Conservation (phyloP, 2,888 invertebrate genomes). For the Fragum fragum region DNA sequence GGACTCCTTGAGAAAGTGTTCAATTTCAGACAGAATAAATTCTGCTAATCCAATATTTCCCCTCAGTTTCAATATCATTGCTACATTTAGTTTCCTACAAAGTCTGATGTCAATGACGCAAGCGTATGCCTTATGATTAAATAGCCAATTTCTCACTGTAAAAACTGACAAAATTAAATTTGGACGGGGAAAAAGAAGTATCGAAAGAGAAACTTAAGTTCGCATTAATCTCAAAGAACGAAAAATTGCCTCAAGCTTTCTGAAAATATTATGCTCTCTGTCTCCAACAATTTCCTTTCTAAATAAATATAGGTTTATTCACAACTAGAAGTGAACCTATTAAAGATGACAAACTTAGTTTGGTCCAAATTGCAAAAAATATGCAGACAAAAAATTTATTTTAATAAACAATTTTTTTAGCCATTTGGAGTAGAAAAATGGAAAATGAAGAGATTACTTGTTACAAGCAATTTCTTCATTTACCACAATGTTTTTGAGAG, state of each 20-base stretch:
- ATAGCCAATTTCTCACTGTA: conserved; percentile 7
- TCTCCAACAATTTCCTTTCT: background rate
- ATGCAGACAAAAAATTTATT: too few species aligned
- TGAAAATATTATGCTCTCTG: background rate
- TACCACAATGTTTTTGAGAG: too few species aligned
- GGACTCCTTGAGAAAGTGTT: background rate
- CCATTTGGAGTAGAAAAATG: too few species aligned
- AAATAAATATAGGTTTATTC: too few species aligned
- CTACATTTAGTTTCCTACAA: conserved; percentile 1
- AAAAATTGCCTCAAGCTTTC: background rate
- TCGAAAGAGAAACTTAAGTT: conserved; percentile 3
- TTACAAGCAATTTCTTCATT: too few species aligned
- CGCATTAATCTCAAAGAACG: background rate
- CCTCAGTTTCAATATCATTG: conserved; percentile 22
- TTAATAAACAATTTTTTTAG: too few species aligned
- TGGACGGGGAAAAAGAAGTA: conserved; percentile 2
- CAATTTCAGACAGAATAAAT: conserved; percentile 17
- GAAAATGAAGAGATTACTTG: too few species aligned
- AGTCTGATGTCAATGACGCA: conserved; percentile 18
- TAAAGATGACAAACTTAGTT: too few species aligned
- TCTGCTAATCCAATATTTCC: conserved; percentile 24
- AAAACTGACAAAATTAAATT: conserved; percentile 8
- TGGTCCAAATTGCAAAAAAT: too few species aligned
- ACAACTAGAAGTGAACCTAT: too few species aligned
- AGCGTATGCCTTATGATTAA: conserved; percentile 16